Base-by-base conservation (phyloP, 2,113 vertebrate species). In the Uria aalge region DNA sequence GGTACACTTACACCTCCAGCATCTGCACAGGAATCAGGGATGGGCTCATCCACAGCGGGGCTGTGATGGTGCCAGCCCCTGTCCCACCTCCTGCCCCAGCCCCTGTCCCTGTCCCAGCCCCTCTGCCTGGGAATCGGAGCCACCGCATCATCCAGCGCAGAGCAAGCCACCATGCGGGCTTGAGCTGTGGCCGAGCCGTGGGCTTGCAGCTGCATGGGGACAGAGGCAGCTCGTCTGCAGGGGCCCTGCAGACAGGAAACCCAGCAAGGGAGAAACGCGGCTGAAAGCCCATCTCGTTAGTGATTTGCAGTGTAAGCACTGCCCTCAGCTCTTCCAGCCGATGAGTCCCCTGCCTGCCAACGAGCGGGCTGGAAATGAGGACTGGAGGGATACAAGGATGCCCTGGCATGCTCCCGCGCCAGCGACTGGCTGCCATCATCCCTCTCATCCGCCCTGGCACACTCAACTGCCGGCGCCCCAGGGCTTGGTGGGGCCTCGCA, bases 81-180 rank as follows among this genome's bases (percentile, higher is more conserved):
- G 41, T 19, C 47, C n/a, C 43, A 17, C 15, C 36, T 26, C 59
- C 48, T 47, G 59, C 12, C 48, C 76, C 62, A 43, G 76, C 23
- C 12, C 15, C 48, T 30, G 40, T 41, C 40, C 40, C 56, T 32
- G 48, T 19, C 50, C 67, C 68, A 36, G 81, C 29, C 24, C 12
- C 45, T 40, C 30, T 23, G 12, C 59, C 45, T 3, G 4, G 41
- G 30, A 19, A 4, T 24, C 0, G 0, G 29, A 60, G 29, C 74
- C 17, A 5, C 43, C 14, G 36, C 5, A 5, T 45, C 78, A 23
- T 41, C 12, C 19, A 15, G n/a, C 4, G 2, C 63, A 74, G 55
- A 53, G 12, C 2, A 2, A 0, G 1, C 30, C 3, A 3, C 52
- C 1, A 0, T 5, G n/a, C 1, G 1, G 45, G 10, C 62, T 47